phyloP scores from a whole-genome alignment of 2,113 vertebrate species.

The Mola mola region DNA sequence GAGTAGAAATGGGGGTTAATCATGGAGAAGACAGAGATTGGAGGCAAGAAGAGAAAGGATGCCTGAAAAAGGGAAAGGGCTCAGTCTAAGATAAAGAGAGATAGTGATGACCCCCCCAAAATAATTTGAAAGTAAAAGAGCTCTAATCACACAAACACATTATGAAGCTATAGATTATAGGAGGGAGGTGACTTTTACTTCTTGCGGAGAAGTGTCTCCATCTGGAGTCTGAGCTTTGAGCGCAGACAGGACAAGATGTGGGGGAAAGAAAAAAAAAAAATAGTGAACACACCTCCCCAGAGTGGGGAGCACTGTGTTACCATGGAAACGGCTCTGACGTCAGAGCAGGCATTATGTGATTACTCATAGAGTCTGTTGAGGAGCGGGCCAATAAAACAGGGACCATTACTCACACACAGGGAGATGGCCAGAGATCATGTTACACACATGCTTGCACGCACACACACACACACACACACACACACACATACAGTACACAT shows the following conservation, averaged over 20 bases:
- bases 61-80: slow-evolving; percentile 52
- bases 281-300: slow-evolving; percentile 67
- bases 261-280: slow-evolving; percentile 38
- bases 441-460: slow-evolving; percentile 60
- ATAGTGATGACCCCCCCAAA: too few species aligned
- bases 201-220: slow-evolving; percentile 56
- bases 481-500: slow-evolving; percentile 14
- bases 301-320: slow-evolving; percentile 74
- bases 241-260: slow-evolving; percentile 59
- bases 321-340: slow-evolving; percentile 78
- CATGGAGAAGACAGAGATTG: slow-evolving; percentile 47
- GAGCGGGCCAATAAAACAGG: slow-evolving; percentile 79
- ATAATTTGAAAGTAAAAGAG: slow-evolving; percentile 27
- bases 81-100: slow-evolving; percentile 16
- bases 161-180: slow-evolving; percentile 44
- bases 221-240: slow-evolving; percentile 56
- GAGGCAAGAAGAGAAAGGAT: slow-evolving; percentile 45
- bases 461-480: slow-evolving; percentile 16
- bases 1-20: slow-evolving; percentile 54
- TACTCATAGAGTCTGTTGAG: slow-evolving; percentile 81
- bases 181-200: slow-evolving; percentile 50
- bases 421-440: slow-evolving; percentile 71
- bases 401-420: slow-evolving; percentile 78
- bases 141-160: slow-evolving; percentile 29
- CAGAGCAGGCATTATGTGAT: slow-evolving; percentile 81